Percentiles rank a stretch among this genome's conserved stretches.
Evolutionary conservation across 2,888 invertebrate genomes (phyloP).

Genomic region (Agrilus cyanescens): DNA sequence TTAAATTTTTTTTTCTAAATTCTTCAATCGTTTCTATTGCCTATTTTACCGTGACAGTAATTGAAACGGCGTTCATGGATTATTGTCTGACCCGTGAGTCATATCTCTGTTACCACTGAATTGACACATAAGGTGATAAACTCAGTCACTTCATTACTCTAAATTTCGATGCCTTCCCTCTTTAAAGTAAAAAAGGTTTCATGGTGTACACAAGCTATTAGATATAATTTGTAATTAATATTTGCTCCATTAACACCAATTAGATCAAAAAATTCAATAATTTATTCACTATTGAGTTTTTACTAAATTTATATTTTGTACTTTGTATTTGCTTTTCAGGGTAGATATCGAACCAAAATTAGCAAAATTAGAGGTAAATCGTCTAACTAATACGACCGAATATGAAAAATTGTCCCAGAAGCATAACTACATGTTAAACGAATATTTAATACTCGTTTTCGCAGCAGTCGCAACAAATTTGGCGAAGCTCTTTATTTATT

Average conservation of each 20-base stretch:
- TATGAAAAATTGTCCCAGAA: slow-evolving; percentile 5
- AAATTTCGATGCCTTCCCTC: too few species aligned
- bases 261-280: background rate
- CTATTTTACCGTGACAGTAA: too few species aligned
- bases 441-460: slow-evolving; percentile 22
- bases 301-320: background rate
- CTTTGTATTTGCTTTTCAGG: slow-evolving; percentile 7
- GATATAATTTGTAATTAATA: background rate
- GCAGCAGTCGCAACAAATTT: slow-evolving; percentile 19
- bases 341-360: slow-evolving; percentile 14
- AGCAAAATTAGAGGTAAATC: slow-evolving; percentile 4
- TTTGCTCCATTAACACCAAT: background rate
- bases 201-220: background rate
- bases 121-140: too few species aligned
- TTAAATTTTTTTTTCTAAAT: too few species aligned
- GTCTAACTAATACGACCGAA: slow-evolving; percentile 8
- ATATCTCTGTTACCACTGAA: too few species aligned
- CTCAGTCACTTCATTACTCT: too few species aligned
- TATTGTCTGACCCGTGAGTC: too few species aligned
- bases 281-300: background rate
- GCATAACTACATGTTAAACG: slow-evolving; percentile 12
- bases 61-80: too few species aligned
- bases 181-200: too few species aligned
- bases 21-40: too few species aligned
- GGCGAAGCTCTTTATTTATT: slow-evolving; percentile 16